phyloP scores from a whole-genome alignment of 2,888 invertebrate species.

The Netelia melanura region DNA sequence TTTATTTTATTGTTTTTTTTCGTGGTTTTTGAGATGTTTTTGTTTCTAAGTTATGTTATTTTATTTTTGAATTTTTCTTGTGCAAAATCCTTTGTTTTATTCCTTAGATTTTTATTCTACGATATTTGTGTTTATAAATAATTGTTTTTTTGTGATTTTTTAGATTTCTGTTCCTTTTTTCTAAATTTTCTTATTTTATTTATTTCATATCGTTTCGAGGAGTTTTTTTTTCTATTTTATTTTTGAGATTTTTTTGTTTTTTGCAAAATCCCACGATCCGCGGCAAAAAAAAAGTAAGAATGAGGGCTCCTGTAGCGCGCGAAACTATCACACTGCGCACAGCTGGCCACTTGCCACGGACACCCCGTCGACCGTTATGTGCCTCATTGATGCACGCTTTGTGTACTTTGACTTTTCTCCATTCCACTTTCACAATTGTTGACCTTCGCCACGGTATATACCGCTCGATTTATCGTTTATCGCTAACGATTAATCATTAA shows the following conservation, averaged over 20 bases:
- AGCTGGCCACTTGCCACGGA: slow-evolving; percentile 39
- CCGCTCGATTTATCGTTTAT: slow-evolving; percentile 25
- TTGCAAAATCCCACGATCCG: too few species aligned
- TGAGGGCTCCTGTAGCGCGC: slow-evolving; percentile 24
- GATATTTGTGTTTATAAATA: too few species aligned
- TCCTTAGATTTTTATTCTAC: too few species aligned
- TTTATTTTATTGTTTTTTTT: too few species aligned
- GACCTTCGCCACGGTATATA: neutral
- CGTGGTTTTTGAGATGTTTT: neutral
- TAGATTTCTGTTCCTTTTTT: too few species aligned
- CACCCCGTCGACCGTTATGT: slow-evolving; percentile 14
- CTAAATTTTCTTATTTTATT: too few species aligned
- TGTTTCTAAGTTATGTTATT: neutral
- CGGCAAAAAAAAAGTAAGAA: neutral
- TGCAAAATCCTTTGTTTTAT: too few species aligned
- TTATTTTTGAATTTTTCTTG: too few species aligned
- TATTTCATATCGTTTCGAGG: too few species aligned
- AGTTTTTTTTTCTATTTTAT: too few species aligned
- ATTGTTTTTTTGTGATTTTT: too few species aligned
- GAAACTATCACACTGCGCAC: neutral
- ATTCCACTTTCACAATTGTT: neutral
- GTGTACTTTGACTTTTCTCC: slow-evolving; percentile 52
- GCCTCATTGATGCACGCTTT: slow-evolving; percentile 62
- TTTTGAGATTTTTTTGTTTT: neutral
- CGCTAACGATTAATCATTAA: neutral